Evolutionary conservation across 2,888 invertebrate genomes (phyloP).

Genomic region (Myathropa florea): DNA sequence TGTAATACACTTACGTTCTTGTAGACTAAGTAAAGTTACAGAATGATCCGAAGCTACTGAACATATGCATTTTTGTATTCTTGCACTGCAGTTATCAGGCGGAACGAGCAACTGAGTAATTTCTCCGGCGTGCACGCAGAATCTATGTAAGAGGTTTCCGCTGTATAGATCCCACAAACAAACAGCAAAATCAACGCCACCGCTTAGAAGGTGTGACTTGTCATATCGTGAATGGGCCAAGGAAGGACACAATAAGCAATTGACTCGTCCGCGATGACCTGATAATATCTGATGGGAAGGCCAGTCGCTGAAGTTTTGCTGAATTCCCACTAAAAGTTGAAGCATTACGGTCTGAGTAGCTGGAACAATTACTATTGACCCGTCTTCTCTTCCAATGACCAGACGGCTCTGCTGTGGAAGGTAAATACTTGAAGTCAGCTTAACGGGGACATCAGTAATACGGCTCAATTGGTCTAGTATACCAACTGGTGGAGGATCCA

Average conservation of each 20-base stretch:
- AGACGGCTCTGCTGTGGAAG: conserved; percentile 95
- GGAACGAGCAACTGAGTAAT: conserved; percentile 97
- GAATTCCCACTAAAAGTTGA: conserved; percentile 93
- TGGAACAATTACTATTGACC: conserved; percentile 96
- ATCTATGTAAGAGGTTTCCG: conserved; percentile 93
- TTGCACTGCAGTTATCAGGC: conserved; percentile 92
- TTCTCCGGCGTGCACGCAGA: conserved; percentile 99
- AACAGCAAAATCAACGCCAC: conserved; percentile 97
- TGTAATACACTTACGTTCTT: conserved; percentile 95
- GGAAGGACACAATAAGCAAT: conserved; percentile 96
- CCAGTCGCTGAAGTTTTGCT: conserved; percentile 89
- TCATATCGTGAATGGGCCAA: conserved; percentile 93
- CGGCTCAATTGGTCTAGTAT: conserved; percentile 93
- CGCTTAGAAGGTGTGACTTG: conserved; percentile 93
- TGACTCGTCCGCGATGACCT: conserved; percentile 96
- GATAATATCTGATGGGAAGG: conserved; percentile 92
- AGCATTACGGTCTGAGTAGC: conserved; percentile 97
- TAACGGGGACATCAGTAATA: conserved; percentile 87
- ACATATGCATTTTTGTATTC: conserved; percentile 96
- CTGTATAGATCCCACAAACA: conserved; percentile 97
- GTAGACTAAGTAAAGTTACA: conserved; percentile 93
- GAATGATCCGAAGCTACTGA: conserved; percentile 99
- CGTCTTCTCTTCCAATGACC: conserved; percentile 97
- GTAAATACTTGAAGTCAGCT: conserved; percentile 96
- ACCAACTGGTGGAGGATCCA: conserved; percentile 94